These are phyloP conservation scores for Sinelater perroti DNA, from an alignment of 2,888 invertebrate genomes.

Conservation along the genomic window DNA sequence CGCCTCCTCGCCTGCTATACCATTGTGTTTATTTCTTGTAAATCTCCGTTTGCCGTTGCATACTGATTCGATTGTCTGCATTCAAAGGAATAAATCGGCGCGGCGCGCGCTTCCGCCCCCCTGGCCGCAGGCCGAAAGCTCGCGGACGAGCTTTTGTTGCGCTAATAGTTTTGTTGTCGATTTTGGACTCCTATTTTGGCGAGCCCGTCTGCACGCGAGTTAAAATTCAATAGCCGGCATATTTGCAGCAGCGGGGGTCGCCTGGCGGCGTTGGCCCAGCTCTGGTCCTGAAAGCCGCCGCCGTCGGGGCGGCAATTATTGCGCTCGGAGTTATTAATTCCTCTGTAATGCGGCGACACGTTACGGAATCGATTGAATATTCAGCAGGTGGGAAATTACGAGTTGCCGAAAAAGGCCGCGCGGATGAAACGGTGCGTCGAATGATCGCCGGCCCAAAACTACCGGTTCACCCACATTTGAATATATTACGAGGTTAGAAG, in stretches of 20 bases:
- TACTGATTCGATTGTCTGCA: conserved; percentile 37
- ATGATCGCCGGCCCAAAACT: conserved; percentile 1
- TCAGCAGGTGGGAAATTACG: conserved; percentile 23
- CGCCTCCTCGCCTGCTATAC: conserved; percentile 39
- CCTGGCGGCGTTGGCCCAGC: background rate
- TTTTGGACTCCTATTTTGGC: conserved; percentile 28
- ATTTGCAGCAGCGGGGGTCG: conserved; percentile 16
- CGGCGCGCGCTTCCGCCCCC: conserved; percentile 4
- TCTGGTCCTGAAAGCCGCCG: too few species aligned
- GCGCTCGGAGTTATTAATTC: conserved; percentile 24
- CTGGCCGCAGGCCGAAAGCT: background rate
- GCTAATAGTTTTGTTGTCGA: conserved; percentile 11
- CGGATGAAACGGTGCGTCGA: background rate
- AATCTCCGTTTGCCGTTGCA: conserved; percentile 37
- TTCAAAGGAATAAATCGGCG: conserved; percentile 30
- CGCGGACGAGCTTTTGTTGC: background rate
- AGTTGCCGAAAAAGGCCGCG: conserved; percentile 23
- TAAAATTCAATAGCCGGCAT: conserved; percentile 20
- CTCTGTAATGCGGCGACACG: conserved; percentile 1
- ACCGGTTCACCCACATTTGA: conserved; percentile 15
- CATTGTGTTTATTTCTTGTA: conserved; percentile 42
- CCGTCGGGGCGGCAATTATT: too few species aligned
- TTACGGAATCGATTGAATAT: conserved; percentile 20
- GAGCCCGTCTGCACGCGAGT: conserved; percentile 19
- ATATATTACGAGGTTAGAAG: conserved; percentile 1